phyloP scores from a whole-genome alignment of 2,113 vertebrate genomes.

The Nipponia nippon region DNA sequence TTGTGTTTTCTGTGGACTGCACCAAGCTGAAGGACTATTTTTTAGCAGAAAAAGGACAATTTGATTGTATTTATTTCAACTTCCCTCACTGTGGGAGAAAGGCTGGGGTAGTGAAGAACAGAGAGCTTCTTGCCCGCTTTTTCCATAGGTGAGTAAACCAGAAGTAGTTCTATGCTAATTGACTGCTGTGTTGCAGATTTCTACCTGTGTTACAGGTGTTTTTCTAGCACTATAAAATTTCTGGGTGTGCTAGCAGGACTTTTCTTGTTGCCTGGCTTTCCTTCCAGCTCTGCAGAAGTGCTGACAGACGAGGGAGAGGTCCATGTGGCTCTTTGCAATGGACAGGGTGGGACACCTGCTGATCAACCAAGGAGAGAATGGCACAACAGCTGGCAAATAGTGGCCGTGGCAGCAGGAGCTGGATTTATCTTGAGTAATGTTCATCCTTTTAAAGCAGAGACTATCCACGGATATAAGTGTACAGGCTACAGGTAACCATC shows the following conservation, averaged over 20 bases:
- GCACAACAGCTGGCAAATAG: conserved; percentile 97
- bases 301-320: conserved; percentile 84
- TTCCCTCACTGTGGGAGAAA: conserved; percentile 97
- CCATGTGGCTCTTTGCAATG: conserved; percentile 87
- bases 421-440: conserved; percentile 83
- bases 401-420: conserved; percentile 87
- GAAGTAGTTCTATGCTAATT: no score
- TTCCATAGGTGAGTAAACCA: conserved; percentile 82
- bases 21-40: conserved; percentile 77
- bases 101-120: conserved; percentile 91
- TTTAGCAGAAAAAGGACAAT: conserved; percentile 56
- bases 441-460: conserved; percentile 75
- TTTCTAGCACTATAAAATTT: neutral
- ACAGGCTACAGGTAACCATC: conserved; percentile 90
- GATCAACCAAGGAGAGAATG: conserved; percentile 88
- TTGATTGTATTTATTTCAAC: conserved; percentile 89
- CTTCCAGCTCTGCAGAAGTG: conserved; percentile 80
- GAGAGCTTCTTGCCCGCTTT: conserved; percentile 85
- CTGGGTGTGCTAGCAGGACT: neutral
- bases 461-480: conserved; percentile 80
- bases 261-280: neutral
- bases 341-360: conserved; percentile 91
- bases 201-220: neutral
- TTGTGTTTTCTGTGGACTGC: conserved; percentile 89
- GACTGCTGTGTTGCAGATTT: neutral